phyloP scores from a whole-genome alignment of 2,797 vertebrate genomes.

The Malacoctenus gilli region DNA sequence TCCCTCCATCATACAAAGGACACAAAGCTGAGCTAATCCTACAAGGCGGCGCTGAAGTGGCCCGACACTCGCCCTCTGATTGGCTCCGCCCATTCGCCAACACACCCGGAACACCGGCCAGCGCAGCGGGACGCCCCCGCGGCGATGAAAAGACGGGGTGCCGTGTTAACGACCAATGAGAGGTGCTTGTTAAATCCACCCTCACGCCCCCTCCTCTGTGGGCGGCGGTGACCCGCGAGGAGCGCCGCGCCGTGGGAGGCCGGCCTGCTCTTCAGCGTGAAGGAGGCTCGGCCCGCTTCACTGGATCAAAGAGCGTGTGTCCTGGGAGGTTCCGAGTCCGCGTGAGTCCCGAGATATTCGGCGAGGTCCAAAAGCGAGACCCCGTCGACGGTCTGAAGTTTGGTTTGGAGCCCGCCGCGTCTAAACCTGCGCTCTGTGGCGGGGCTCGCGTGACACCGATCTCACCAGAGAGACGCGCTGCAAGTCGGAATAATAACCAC shows the following conservation, averaged over 20 bases:
- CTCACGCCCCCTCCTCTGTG: constrained; percentile 16
- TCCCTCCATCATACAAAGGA: neutral
- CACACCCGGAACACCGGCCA: neutral
- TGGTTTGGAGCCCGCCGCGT: too few relatives aligned
- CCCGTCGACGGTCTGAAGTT: too few relatives aligned
- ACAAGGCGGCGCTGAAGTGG: constrained; percentile 52
- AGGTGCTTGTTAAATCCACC: constrained; percentile 57
- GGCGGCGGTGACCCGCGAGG: constrained; percentile 33
- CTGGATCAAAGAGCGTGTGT: too few relatives aligned
- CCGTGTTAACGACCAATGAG: constrained; percentile 42
- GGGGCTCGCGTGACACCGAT: too few relatives aligned
- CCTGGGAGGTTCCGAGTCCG: too few relatives aligned
- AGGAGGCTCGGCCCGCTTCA: constrained; percentile 40
- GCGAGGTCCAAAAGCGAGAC: too few relatives aligned
- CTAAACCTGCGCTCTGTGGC: too few relatives aligned
- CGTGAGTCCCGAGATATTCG: too few relatives aligned
- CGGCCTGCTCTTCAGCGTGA: constrained; percentile 53
- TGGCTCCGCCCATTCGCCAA: constrained; percentile 30
- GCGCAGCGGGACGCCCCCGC: constrained; percentile 1
- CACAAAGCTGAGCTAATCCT: constrained; percentile 50
- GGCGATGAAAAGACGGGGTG: constrained; percentile 11
- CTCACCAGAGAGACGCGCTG: too few relatives aligned
- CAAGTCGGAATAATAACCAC: neutral
- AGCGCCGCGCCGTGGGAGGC: constrained; percentile 53
- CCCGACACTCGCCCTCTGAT: constrained; percentile 13